A percentile compares a stretch with the other conserved stretches of the same genome.
These are phyloP conservation scores for Cotesia congregata DNA, from an alignment of 2,888 invertebrate species.

Conservation along the genomic window DNA sequence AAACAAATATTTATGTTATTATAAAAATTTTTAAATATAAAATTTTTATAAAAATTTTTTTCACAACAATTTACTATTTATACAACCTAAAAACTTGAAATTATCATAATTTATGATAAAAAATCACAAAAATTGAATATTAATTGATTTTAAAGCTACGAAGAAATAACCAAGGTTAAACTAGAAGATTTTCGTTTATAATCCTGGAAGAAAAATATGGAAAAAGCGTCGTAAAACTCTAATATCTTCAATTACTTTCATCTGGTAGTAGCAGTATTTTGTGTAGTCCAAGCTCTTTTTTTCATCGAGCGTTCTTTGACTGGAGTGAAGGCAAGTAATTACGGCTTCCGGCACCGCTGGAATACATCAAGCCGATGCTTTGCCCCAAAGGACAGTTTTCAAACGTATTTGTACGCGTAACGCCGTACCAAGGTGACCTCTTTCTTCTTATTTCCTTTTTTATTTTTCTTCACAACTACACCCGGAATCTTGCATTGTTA, in stretches of 20 bases:
- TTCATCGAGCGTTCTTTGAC: conserved; percentile 23
- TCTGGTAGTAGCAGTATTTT: background rate
- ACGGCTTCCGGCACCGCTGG: conserved; percentile 12
- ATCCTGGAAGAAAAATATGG: background rate
- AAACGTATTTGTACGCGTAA: conserved; percentile 34
- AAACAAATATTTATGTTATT: too few relatives aligned
- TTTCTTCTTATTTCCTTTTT: conserved; percentile 14
- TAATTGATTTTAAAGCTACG: too few relatives aligned
- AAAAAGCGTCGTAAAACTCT: background rate
- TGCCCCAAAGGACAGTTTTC: conserved; percentile 21
- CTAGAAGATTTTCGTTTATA: background rate
- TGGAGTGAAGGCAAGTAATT: conserved; percentile 23
- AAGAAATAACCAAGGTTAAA: background rate
- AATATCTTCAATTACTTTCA: background rate
- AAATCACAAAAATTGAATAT: too few relatives aligned
- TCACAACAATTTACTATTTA: too few relatives aligned
- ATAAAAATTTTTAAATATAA: too few relatives aligned
- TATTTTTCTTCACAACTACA: conserved; percentile 19
- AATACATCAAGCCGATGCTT: conserved; percentile 10
- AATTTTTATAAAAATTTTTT: too few relatives aligned
- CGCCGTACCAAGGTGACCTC: conserved; percentile 25
- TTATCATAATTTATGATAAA: too few relatives aligned
- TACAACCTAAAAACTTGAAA: too few relatives aligned
- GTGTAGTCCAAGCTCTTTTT: conserved; percentile 6
- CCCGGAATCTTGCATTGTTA: conserved; percentile 28